Evolutionary conservation across 2,113 vertebrate genomes (phyloP), one percentile per base, ranked within the genome.

Genomic region (Verasper variegatus): DNA sequence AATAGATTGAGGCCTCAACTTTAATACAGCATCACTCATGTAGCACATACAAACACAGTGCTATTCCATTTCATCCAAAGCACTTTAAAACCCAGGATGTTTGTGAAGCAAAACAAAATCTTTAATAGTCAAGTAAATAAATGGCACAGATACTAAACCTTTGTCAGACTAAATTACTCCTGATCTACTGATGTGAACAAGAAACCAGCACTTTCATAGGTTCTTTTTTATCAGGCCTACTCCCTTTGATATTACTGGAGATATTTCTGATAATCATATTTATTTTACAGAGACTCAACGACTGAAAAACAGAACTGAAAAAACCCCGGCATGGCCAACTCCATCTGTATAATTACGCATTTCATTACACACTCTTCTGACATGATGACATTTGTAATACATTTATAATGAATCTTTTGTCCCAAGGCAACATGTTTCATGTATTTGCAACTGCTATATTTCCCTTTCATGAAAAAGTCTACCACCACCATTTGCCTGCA

Each of bases 1-100:
- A 94, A 92, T 94, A 95, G 92, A 95, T 93, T 93, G 93, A 87
- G 90, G 91, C 84, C 82, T 92, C 78, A 67, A 84, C 90, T 94
- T 92, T 93, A 94, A 94, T 92, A 84, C 90, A 84, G 74, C 89
- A 91, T 92, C 88, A 87, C 87, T 94, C 89, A 88, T 88, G 86
- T 91, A 80, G 57, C 83, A 86, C 87, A 89, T 85, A 93, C 87
- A 83, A 91, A 93, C 83, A 89, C 81, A 91, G 76, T 80, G 81
- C 71, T 74, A 80, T 92, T 92, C 83, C 82, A 89, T 92, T 94
- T 91, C 76, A 91, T 79, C 79, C 78, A 74, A 84, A 86, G 84
- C 76, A 83, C 81, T 92, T 90, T 42, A 3, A 80, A 91, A 93
- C 88, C 86, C 80, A 74, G 67, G 71, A 81, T 65, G 24, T 82